phyloP scores from a whole-genome alignment of 2,797 vertebrate genomes.

The Callimico goeldii region DNA sequence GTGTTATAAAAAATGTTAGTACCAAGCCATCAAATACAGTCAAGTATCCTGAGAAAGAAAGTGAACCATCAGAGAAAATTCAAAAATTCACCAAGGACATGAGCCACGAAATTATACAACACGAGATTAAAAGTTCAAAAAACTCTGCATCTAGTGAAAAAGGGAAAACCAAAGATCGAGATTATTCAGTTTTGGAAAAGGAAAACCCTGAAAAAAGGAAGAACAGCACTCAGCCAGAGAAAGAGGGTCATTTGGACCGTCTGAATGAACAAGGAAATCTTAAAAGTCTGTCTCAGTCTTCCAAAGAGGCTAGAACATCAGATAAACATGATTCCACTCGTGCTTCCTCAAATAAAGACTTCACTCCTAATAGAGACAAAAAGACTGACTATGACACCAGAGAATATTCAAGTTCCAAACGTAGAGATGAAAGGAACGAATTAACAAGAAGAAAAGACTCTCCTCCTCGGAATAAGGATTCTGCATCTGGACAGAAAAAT shows the following conservation, averaged over 20 bases:
- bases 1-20: conserved; percentile 83
- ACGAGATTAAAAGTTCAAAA: conserved; percentile 87
- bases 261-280: conserved; percentile 82
- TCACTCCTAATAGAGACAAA: conserved; percentile 85
- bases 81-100: conserved; percentile 83
- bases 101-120: conserved; percentile 77
- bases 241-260: conserved; percentile 85
- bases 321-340: conserved; percentile 85
- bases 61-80: conserved; percentile 82
- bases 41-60: conserved; percentile 85
- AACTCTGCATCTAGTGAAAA: conserved; percentile 71
- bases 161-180: conserved; percentile 83
- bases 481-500: conserved; percentile 81
- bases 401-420: conserved; percentile 87
- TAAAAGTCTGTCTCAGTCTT: conserved; percentile 83
- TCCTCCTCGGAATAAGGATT: conserved; percentile 83
- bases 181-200: conserved; percentile 83
- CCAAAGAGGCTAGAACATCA: conserved; percentile 84
- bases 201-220: conserved; percentile 88
- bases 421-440: conserved; percentile 87
- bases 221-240: conserved; percentile 79
- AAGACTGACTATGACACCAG: conserved; percentile 85
- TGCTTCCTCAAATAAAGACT: conserved; percentile 84
- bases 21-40: conserved; percentile 80
- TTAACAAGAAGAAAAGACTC: conserved; percentile 85